Conservation (phyloP, 2,797 vertebrate species). For the Loriculus beryllinus region DNA sequence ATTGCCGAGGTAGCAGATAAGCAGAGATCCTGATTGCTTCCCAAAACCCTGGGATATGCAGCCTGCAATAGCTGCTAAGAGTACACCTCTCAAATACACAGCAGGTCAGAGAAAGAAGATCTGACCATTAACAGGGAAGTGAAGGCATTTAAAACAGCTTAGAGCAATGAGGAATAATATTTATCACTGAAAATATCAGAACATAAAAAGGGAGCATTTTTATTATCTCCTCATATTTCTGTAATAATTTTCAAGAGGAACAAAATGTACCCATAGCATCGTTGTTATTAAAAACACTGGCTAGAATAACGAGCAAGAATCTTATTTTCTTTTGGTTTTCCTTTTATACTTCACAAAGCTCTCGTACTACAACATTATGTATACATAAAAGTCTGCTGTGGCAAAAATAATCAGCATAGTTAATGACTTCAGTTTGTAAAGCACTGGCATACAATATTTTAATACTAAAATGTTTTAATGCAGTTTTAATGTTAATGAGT, state of each 20-base stretch:
- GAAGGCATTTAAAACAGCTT: not conserved
- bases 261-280: not conserved
- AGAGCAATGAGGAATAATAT: not conserved
- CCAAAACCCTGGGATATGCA: not conserved
- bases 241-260: not conserved
- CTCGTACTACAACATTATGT: not conserved
- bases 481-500: not conserved
- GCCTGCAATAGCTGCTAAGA: not conserved
- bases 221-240: not conserved
- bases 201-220: not conserved
- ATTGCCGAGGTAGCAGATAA: not conserved
- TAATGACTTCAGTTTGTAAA: not conserved
- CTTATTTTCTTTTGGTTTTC: conserved; percentile 3
- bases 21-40: not conserved
- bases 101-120: not conserved
- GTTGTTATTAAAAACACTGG: not conserved
- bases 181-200: not conserved
- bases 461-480: not conserved
- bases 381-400: not conserved
- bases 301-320: not conserved
- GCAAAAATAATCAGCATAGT: not conserved
- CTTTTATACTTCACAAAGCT: not conserved
- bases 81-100: not conserved
- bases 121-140: not conserved
- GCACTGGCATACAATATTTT: not conserved